Evolutionary conservation across 1,140 invertebrate species (phyloP).

Genomic region (Trachymyrmex cornetzi): DNA sequence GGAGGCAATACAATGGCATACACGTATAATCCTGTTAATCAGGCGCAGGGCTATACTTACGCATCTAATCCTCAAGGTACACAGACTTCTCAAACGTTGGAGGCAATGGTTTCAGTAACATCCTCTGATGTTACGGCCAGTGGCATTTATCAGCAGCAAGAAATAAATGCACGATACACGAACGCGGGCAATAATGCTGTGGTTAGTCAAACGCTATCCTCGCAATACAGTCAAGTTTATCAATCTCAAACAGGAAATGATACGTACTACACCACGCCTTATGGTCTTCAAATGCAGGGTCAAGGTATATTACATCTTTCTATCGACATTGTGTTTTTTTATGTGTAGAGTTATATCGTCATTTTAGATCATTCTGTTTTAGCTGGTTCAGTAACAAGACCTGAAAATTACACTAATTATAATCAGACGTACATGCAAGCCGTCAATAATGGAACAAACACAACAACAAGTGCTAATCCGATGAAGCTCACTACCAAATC

Average conservation of each 20-base stretch:
- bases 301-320: slow-evolving; percentile 67
- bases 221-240: slow-evolving; percentile 80
- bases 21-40: slow-evolving; percentile 82
- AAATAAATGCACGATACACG: slow-evolving; percentile 86
- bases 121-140: neutral
- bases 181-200: slow-evolving; percentile 84
- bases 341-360: neutral
- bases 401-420: slow-evolving; percentile 67
- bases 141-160: slow-evolving; percentile 61
- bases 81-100: slow-evolving; percentile 43
- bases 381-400: slow-evolving; percentile 60
- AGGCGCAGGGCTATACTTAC: slow-evolving; percentile 83
- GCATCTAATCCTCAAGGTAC: slow-evolving; percentile 62
- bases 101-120: neutral
- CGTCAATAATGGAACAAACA: slow-evolving; percentile 76
- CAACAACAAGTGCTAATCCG: slow-evolving; percentile 77
- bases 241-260: slow-evolving; percentile 69
- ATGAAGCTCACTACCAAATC: slow-evolving; percentile 66
- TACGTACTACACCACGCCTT: slow-evolving; percentile 87
- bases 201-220: slow-evolving; percentile 81
- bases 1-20: slow-evolving; percentile 83
- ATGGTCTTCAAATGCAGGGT: slow-evolving; percentile 85
- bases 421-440: slow-evolving; percentile 82
- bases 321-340: neutral
- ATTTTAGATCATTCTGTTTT: slow-evolving; percentile 5